These are phyloP conservation scores for Caenorhabditis plicata DNA, from an alignment of 2,888 invertebrate genomes.

Conservation along the genomic window DNA sequence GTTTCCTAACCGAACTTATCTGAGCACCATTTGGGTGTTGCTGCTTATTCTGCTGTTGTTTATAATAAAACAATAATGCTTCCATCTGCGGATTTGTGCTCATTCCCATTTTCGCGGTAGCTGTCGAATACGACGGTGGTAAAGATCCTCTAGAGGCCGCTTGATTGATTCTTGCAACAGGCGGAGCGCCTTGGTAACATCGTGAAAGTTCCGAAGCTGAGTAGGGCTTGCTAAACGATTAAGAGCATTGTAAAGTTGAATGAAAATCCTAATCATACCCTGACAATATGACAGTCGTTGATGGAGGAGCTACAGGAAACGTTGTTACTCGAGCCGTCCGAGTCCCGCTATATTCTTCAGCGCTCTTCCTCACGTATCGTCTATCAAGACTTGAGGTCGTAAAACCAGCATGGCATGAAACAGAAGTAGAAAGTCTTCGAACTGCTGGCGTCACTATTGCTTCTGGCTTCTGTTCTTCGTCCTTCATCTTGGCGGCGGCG, in stretches of 20 bases:
- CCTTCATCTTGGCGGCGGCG: constrained; percentile 19
- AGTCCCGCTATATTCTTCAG: constrained; percentile 13
- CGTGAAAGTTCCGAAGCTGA: constrained; percentile 37
- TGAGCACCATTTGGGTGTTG: constrained; percentile 10
- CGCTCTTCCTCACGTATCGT: constrained; percentile 25
- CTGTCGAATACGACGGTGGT: constrained; percentile 24
- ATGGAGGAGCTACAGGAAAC: constrained; percentile 39
- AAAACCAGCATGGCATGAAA: constrained; percentile 42
- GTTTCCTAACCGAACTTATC: constrained; percentile 10
- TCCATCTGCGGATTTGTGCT: constrained; percentile 53
- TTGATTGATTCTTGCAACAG: constrained; percentile 28
- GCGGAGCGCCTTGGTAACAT: constrained; percentile 33
- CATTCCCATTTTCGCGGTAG: constrained; percentile 20
- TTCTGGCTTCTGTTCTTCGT: constrained; percentile 16
- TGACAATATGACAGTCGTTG: constrained; percentile 20
- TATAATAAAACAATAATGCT: constrained; percentile 49
- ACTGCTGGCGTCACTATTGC: constrained; percentile 25
- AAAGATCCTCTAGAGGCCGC: constrained; percentile 32
- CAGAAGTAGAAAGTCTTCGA: constrained; percentile 21
- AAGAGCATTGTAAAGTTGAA: neutral
- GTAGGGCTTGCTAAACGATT: constrained; percentile 26
- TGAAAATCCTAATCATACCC: constrained; percentile 6
- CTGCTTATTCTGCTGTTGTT: constrained; percentile 32
- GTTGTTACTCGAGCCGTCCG: constrained; percentile 41
- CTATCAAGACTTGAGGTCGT: constrained; percentile 42